phyloP scores from a whole-genome alignment of 2,888 invertebrate genomes.

The Drosophila pseudotalamancana region DNA sequence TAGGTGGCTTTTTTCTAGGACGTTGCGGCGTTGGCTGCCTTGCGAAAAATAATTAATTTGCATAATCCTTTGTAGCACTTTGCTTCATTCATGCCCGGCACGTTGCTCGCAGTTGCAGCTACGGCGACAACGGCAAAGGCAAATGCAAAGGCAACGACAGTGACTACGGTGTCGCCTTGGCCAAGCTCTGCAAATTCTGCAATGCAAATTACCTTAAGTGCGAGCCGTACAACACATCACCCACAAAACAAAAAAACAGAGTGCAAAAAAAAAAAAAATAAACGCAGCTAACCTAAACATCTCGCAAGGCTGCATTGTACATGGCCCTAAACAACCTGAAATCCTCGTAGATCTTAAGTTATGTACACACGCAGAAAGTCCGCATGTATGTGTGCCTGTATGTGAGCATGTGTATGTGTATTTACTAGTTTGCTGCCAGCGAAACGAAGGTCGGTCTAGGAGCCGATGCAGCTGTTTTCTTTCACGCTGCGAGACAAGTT shows the following conservation, averaged over 20 bases:
- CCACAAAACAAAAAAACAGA: constrained; percentile 60
- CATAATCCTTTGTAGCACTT: constrained; percentile 80
- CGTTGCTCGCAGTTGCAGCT: constrained; percentile 61
- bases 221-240: constrained; percentile 78
- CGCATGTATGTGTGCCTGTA: neutral
- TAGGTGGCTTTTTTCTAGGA: constrained; percentile 44
- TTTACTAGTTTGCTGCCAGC: constrained; percentile 25
- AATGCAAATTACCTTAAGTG: constrained; percentile 81
- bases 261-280: constrained; percentile 3
- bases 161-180: constrained; percentile 60
- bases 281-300: constrained; percentile 31
- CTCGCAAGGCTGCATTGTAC: constrained; percentile 59
- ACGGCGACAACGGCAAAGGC: constrained; percentile 14
- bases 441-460: constrained; percentile 26
- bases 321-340: constrained; percentile 79
- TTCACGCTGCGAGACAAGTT: constrained; percentile 71
- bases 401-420: constrained; percentile 8
- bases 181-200: constrained; percentile 79
- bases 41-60: constrained; percentile 80
- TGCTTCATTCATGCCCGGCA: constrained; percentile 81
- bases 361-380: constrained; percentile 54
- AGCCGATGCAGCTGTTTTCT: constrained; percentile 71
- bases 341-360: constrained; percentile 81
- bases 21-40: constrained; percentile 67
- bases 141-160: constrained; percentile 13